Base-by-base conservation (phyloP, 2,797 vertebrate species). In the Rhincodon typus region DNA sequence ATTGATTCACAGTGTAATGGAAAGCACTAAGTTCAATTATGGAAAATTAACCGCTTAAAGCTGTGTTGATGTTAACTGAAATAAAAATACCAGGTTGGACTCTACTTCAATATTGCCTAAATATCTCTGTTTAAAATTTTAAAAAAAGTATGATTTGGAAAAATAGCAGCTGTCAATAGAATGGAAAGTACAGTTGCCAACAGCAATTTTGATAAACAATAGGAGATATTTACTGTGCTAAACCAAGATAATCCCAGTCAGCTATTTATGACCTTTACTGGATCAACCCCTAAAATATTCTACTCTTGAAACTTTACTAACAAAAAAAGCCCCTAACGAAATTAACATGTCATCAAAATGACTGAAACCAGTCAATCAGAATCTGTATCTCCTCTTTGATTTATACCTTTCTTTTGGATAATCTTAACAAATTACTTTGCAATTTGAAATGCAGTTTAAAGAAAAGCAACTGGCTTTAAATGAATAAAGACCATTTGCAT, bases 31-130 rank as follows among this genome's bases (percentile, higher is more conserved):
- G 66, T 93, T 93, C 62, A 12, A 69, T 69, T 69, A 69, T 93
- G 90, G 90, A 93, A 93, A 93, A 93, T 93, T 69, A 69, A 69
- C 66, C 42, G n/a, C 62, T 38, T 42, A 93, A 66, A 42, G 90
- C 38, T 93, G 21, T 93, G 66, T 93, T 93, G 66, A 42, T 69
- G 67, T 69, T 93, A 93, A 12, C 90, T 21, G 90, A 42, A 69
- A 93, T 93, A 93, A 93, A 90, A 93, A 93, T 91, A 91, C 88
- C 6, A 67, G n/a, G 62, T 38, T 91, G 25, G 38, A 46, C 82
- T 84, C 21, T 25, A 13, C 42, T 93, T 93, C 67, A 38, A 38
- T 93, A 67, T 67, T 93, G 19, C 90, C 30, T 66, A 23, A 77
- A 21, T 67, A 67, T 21, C 38, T 67, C 62, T 93, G 90, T 67